phyloP scores from a whole-genome alignment of 2,113 vertebrate genomes.

The Cepphus grylle region DNA sequence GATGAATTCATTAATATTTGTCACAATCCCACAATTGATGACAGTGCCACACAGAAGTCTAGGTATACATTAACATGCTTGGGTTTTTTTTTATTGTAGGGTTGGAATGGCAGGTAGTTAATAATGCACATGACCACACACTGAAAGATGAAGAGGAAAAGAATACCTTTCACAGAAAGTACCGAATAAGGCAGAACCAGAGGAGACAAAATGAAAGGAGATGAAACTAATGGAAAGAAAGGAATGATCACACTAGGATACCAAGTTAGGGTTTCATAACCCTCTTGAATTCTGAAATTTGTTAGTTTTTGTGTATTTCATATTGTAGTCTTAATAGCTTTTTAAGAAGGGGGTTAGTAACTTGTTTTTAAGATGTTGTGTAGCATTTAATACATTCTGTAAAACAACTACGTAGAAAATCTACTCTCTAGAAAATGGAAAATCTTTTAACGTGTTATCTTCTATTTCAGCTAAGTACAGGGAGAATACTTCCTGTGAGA shows the following conservation, averaged over 20 bases:
- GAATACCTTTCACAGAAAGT: background rate
- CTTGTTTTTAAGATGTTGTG: background rate
- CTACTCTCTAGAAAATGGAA: background rate
- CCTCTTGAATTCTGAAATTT: background rate
- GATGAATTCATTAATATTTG: slow-evolving; percentile 9
- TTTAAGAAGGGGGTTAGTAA: background rate
- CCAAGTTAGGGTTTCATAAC: background rate
- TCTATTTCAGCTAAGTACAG: background rate
- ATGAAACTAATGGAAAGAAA: background rate
- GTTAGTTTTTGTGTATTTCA: background rate
- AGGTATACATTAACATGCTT: background rate
- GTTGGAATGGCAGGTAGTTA: background rate
- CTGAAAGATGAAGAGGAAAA: background rate
- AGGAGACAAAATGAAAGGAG: background rate
- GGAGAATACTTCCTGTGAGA: background rate
- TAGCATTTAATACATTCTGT: background rate
- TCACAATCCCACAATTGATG: background rate
- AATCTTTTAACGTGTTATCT: background rate
- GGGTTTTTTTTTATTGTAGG: background rate
- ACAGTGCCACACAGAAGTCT: background rate
- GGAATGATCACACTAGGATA: background rate
- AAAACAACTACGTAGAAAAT: background rate
- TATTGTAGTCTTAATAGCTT: background rate
- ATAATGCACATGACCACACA: slow-evolving; percentile 12
- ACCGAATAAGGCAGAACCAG: background rate